Conservation (phyloP, 1,140 invertebrate genomes). For the Callitettix versicolor region DNA sequence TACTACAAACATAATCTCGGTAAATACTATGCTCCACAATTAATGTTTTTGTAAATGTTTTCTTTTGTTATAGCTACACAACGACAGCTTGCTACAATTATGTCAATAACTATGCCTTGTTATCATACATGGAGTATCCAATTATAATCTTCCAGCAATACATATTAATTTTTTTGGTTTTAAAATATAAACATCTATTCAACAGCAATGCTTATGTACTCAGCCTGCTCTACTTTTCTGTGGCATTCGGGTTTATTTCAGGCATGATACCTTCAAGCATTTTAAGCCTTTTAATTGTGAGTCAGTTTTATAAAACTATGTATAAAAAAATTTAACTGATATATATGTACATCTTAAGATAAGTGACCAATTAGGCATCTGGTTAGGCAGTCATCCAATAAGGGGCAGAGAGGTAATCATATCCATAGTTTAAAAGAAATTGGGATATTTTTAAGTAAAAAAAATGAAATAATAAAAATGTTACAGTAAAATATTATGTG, state of each 20-base stretch:
- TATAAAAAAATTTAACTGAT: too few relatives aligned
- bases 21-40: too few relatives aligned
- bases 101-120: constrained; percentile 49
- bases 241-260: constrained; percentile 37
- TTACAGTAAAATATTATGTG: too few relatives aligned
- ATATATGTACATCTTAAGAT: too few relatives aligned
- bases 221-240: constrained; percentile 37
- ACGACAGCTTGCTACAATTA: constrained; percentile 59
- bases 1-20: too few relatives aligned
- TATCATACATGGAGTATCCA: constrained; percentile 62
- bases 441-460: too few relatives aligned
- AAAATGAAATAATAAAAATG: too few relatives aligned
- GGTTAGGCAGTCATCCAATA: too few relatives aligned
- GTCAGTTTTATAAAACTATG: constrained; percentile 30
- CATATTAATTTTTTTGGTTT: constrained; percentile 49
- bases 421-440: too few relatives aligned
- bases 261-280: constrained; percentile 42
- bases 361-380: too few relatives aligned
- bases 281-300: constrained; percentile 48
- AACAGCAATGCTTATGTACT: constrained; percentile 32
- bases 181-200: constrained; percentile 45
- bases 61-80: constrained; percentile 52
- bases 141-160: constrained; percentile 55
- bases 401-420: too few relatives aligned
- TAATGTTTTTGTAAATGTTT: too few relatives aligned